Evolutionary conservation across 2,113 vertebrate genomes (phyloP), one percentile per base, ranked within the genome.

Genomic region (Tauraco erythrolophus): DNA sequence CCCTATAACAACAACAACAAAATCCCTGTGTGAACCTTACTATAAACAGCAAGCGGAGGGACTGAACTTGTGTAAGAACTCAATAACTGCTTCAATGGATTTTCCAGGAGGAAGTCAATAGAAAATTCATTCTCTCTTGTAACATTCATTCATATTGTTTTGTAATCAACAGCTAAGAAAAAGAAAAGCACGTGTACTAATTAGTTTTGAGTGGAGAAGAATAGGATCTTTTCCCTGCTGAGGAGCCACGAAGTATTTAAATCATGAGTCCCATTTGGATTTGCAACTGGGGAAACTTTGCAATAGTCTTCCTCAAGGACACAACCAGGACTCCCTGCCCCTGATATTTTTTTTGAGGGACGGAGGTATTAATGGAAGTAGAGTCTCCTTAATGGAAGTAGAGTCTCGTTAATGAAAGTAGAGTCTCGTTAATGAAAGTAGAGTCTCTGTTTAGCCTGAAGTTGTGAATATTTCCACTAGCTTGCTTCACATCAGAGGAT

Each of bases 191-290:
- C 31, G 58, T 95, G 97, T 89, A 92, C 96, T 98, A 93, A 97
- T 98, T 97, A 97, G 95, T 41, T 88, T 97, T 96, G 95, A 98
- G 88, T 19, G 24, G 88, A 71, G 91, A 97, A 98, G 81, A 98
- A 98, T 96, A 94, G 79, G 65, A 45, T 84, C 33, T 45, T 92
- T 92, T 78, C 83, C 97, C 97, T 78, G 91, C 94, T 60, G 97
- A 76, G 97, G 84, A 88, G 57, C 88, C 60, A 45, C 16, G 12
- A 95, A 96, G 93, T 98, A 98, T 98, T 98, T 98, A 98, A 98
- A 96, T 25, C 37, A 62, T 1, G 2, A 64, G 14, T n/a, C 10
- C 9, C 51, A 28, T 53, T 10, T 35, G 43, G 46, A 33, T 71
- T 79, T 71, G 24, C 33, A 18, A 39, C 27, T 3, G 35, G 28